Evolutionary conservation across 2,113 vertebrate species (phyloP), one percentile per base, ranked within the genome.

Genomic region (Bothrops jararaca): DNA sequence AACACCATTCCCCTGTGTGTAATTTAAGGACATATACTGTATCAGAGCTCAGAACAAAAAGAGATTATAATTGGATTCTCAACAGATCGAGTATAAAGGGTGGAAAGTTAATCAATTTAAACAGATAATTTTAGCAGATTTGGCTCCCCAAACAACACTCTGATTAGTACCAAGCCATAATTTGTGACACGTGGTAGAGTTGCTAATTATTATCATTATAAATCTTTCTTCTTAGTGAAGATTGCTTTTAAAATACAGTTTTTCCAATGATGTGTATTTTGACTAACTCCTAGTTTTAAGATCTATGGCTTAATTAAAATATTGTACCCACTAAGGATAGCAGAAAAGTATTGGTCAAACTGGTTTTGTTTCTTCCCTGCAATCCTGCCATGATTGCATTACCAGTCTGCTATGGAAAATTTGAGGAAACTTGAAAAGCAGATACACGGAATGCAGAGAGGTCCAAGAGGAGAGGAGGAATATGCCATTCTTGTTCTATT

Each of bases 61-160:
- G 93, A 87, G 91, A 96, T 93, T 93, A 94, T 95, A 90, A 96
- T 95, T 96, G 95, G 92, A 94, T 95, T 97, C 54, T 85, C 42
- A 90, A 93, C 93, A 91, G 97, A 95, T 92, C 91, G 94, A 60
- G 85, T 95, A 94, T 52, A 92, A 92, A 93, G 96, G 94, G 52
- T 24, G n/a, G 92, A 93, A 93, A 96, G 85, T 96, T 96, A 97
- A 96, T 96, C 92, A 96, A 93, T 91, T 96, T 93, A 95, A 95
- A 96, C 95, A 90, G 15, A 95, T 94, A 95, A 97, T 92, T 90
- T 95, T 96, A 96, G 91, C 90, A 96, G 91, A 92, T 95, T 93
- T 93, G 5, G 85, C 95, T 95, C 94, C 94, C 95, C 93, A 94
- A 95, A 96, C 95, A 94, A 95, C 93, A 91, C 88, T 92, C 80